phyloP scores from a whole-genome alignment of 2,797 vertebrate species.

The Phylloscopus collybita region DNA sequence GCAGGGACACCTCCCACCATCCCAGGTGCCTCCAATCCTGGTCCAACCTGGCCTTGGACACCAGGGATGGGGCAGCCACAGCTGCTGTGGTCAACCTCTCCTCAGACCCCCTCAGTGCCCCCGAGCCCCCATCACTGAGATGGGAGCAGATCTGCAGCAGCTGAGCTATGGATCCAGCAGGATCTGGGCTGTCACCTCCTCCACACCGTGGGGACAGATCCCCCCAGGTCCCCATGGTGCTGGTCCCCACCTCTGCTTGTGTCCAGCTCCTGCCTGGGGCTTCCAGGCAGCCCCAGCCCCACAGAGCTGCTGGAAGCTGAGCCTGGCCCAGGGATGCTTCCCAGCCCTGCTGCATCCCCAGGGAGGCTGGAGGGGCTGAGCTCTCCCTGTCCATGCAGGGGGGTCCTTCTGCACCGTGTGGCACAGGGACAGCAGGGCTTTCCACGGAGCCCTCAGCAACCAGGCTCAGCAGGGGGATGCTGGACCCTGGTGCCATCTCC shows the following conservation, averaged over 20 bases:
- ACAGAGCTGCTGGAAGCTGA: neutral
- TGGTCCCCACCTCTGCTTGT: neutral
- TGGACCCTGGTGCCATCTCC: neutral
- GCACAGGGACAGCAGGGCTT: neutral
- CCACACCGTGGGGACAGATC: rapidly evolving
- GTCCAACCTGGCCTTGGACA: rapidly evolving
- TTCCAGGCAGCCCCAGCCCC: neutral
- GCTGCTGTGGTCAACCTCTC: neutral
- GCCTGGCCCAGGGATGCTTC: neutral
- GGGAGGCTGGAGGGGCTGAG: neutral
- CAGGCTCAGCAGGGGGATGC: rapidly evolving
- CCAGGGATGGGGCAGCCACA: neutral
- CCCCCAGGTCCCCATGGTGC: neutral
- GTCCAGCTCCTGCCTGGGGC: neutral
- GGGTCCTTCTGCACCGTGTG: rapidly evolving
- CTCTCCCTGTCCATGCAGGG: neutral
- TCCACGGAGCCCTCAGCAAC: neutral
- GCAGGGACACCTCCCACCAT: neutral
- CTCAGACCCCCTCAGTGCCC: neutral
- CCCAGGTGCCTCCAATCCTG: rapidly evolving
- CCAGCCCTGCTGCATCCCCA: neutral
- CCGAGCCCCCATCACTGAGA: rapidly evolving
- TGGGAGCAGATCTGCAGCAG: neutral
- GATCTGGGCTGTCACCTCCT: neutral
- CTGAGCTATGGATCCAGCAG: neutral